A percentile compares a stretch with the other conserved stretches of the same genome.
Evolutionary conservation across 2,797 vertebrate genomes (phyloP).

Genomic region (Gallinago stenura): DNA sequence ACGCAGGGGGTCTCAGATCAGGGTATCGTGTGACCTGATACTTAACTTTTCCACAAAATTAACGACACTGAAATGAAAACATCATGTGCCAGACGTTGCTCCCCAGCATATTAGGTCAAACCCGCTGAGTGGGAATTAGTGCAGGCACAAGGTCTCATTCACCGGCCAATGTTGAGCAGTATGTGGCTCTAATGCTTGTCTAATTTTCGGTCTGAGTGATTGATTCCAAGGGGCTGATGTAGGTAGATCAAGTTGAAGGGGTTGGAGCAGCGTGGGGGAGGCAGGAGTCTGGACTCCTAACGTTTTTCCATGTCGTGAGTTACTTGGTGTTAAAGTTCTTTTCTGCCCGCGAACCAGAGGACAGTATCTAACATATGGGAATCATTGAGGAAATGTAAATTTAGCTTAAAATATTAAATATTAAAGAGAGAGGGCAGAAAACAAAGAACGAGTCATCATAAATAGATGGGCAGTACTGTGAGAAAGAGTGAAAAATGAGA

Average conservation of each 20-base stretch:
- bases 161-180: neutral
- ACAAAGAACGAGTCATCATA: conserved; percentile 55
- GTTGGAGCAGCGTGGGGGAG: neutral
- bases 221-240: neutral
- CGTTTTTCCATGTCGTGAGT: neutral
- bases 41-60: neutral
- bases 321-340: neutral
- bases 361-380: neutral
- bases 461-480: conserved; percentile 50
- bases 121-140: neutral
- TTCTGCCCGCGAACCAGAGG: neutral
- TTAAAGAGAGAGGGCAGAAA: conserved; percentile 47
- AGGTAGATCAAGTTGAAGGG: neutral
- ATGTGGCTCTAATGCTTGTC: neutral
- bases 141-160: neutral
- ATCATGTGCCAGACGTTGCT: neutral
- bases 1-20: neutral
- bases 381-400: conserved; percentile 58
- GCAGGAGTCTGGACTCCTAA: neutral
- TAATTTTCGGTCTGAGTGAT: neutral
- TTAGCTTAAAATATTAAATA: conserved; percentile 68
- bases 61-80: neutral
- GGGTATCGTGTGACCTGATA: rapidly evolving
- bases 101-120: rapidly evolving
- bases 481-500: conserved; percentile 64